phyloP scores from a whole-genome alignment of 2,797 vertebrate species.

The Triplophysa yarkandensis region DNA sequence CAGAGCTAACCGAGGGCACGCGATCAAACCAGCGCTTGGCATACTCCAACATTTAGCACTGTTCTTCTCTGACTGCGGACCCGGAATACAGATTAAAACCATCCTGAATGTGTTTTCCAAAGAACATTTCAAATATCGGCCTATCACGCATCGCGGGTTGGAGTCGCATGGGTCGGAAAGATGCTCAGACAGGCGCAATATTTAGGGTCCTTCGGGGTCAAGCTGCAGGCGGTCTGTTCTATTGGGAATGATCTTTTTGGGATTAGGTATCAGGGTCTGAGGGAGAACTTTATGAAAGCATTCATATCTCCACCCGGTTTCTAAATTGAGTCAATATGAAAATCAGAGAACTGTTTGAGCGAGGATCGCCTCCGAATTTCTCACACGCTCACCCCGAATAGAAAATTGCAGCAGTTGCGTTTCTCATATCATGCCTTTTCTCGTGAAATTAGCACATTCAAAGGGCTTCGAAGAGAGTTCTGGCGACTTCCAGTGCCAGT shows the following conservation, averaged over 20 bases:
- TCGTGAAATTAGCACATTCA: slow-evolving; percentile 7
- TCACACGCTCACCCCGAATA: slow-evolving; percentile 5
- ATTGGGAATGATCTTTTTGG: slow-evolving; percentile 37
- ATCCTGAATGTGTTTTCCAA: slow-evolving; percentile 31
- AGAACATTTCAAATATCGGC: slow-evolving; percentile 30
- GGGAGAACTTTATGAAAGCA: neutral
- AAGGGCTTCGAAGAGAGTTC: slow-evolving; percentile 1
- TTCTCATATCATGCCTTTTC: slow-evolving; percentile 9
- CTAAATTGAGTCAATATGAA: slow-evolving; percentile 44
- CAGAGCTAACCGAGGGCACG: slow-evolving; percentile 22
- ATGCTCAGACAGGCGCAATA: slow-evolving; percentile 42
- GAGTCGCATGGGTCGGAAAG: slow-evolving; percentile 15
- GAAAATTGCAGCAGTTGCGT: slow-evolving; percentile 7
- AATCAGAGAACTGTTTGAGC: slow-evolving; percentile 40
- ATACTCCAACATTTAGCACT: slow-evolving; percentile 20
- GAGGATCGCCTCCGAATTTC: slow-evolving; percentile 50
- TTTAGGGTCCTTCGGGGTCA: slow-evolving; percentile 9
- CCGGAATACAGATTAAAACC: slow-evolving; percentile 16
- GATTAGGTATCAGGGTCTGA: slow-evolving; percentile 34
- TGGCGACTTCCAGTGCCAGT: slow-evolving; percentile 2
- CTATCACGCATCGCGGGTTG: slow-evolving; percentile 11
- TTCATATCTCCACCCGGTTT: slow-evolving; percentile 11
- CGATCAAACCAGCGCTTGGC: slow-evolving; percentile 16
- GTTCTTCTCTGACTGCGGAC: slow-evolving; percentile 22
- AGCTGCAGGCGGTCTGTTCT: slow-evolving; percentile 15